Base-by-base conservation (phyloP, 2,113 vertebrate genomes). In the Peucedramus taeniatus region DNA sequence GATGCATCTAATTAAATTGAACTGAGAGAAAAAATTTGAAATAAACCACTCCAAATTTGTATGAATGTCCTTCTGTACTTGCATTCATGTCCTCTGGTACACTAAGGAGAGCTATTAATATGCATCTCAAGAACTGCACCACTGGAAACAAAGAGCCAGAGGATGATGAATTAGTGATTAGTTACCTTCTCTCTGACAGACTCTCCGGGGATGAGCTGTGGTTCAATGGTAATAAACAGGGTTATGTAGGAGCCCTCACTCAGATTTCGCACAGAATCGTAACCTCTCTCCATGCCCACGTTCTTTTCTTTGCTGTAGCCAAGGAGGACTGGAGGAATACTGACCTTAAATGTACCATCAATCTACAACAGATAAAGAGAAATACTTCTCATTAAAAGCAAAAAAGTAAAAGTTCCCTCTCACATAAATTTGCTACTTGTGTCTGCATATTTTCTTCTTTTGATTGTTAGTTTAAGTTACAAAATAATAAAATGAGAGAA, bases 321-420 rank as follows among this genome's bases (percentile, higher is more conserved):
- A 78, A 99, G 98, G 82, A 99, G 98, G 66, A 99, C 99, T 1
- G 99, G 98, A 4, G 99, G 99, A 18, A 96, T 98, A 42, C 99
- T 96, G 72, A 99, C 97, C 96, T 98, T 99, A 97, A 99, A 99
- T 0, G 99, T 99, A 8, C 99, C 99, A 49, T 99, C 99, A 59
- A 99, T 99, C 99, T 99, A 91, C 20, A 87, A 83, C 5, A 81
- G 5, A 63, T 22, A 84, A 1, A 80, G 51, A 93, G 24, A 78
- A 88, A 57, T 33, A 72, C 5, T 57, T 70, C n/a, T 76, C 20
- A 56, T 70, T 49, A 78, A 60, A 74, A 87, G 33, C 33, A 49
- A 80, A 91, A 88, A 69, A 31, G 7, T 15, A 30, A 11, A 75
- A 50, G 17, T 60, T 90, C 21, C 4, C 26, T 89, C 56, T 79